phyloP scores from a whole-genome alignment of 2,888 invertebrate genomes.

The Synanthedon vespiformis region DNA sequence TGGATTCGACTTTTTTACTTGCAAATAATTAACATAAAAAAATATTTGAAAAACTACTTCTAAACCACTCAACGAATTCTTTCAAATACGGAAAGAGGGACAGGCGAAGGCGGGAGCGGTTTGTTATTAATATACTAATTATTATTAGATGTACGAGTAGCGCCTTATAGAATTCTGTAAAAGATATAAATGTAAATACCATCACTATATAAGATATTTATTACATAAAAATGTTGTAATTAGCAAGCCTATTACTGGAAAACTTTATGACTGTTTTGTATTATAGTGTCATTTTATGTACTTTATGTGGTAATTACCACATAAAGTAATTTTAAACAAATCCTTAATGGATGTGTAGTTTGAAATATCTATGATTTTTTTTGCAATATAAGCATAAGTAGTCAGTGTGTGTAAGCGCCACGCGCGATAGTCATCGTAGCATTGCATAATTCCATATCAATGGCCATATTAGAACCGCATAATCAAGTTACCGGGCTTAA shows the following conservation, averaged over 20 bases:
- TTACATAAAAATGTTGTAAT: background rate
- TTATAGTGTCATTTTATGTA: background rate
- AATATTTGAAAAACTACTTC: too few species aligned
- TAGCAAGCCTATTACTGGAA: background rate
- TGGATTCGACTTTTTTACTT: constrained; percentile 16
- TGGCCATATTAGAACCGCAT: too few species aligned
- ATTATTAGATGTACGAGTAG: too few species aligned
- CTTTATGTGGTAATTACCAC: background rate
- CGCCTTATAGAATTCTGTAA: background rate
- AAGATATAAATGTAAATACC: background rate
- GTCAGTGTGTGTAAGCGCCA: too few species aligned
- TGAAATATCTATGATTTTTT: constrained; percentile 12
- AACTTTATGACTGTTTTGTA: background rate
- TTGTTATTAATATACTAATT: too few species aligned
- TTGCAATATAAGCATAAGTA: constrained; percentile 5
- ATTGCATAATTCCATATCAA: too few species aligned
- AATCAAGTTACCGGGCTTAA: too few species aligned
- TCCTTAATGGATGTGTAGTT: background rate
- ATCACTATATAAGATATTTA: background rate
- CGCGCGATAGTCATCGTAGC: too few species aligned
- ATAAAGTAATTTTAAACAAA: background rate
- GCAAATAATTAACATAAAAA: too few species aligned
- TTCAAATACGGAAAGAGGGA: too few species aligned
- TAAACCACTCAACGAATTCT: too few species aligned
- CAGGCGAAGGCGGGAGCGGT: too few species aligned